Evolutionary conservation across 2,797 vertebrate species (phyloP), one percentile per base, ranked within the genome.

Genomic region (Aulostomus chinensis): DNA sequence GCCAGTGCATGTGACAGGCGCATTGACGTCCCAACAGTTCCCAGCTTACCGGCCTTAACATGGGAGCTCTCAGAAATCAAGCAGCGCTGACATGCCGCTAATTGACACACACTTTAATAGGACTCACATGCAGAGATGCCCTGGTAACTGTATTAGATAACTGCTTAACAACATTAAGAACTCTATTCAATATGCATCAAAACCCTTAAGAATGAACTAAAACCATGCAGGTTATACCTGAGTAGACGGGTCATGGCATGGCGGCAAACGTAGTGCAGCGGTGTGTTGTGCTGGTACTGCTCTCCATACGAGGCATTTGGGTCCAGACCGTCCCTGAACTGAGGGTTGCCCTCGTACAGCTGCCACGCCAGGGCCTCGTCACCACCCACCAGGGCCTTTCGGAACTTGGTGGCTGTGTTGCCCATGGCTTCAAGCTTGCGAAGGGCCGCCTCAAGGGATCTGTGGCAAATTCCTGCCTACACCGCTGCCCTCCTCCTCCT

Each of bases 341-440:
- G 97, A 67, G 95, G 96, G 85, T 98, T 99, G 58, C 94, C 95
- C 83, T 99, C 96, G 5, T 98, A 99, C 61, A 99, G 94, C 87
- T 99, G 97, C 91, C 94, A 98, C 70, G 96, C 95, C 84, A 99
- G 84, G 64, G 93, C 93, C 90, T 99, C 97, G 57, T 99, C 97
- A 48, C 97, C 97, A 13, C 93, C 94, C 83, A 96, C 95, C 72
- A 99, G 92, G 49, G 97, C 94, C 92, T 99, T 99, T 59, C 97
- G 95, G 84, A 99, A 99, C 83, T 99, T 99, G 65, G 97, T 99
- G 63, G 97, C 95, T 65, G 96, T 95, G 89, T 98, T 99, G 86
- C 97, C 97, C 97, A 99, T 99, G 81, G 88, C 92, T 61, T 47
- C 43, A 8, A 17, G 50, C 55, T 58, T 8, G 33, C 60, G 38